Conservation (phyloP, 2,797 vertebrate species). For the Gambusia yucatana region DNA sequence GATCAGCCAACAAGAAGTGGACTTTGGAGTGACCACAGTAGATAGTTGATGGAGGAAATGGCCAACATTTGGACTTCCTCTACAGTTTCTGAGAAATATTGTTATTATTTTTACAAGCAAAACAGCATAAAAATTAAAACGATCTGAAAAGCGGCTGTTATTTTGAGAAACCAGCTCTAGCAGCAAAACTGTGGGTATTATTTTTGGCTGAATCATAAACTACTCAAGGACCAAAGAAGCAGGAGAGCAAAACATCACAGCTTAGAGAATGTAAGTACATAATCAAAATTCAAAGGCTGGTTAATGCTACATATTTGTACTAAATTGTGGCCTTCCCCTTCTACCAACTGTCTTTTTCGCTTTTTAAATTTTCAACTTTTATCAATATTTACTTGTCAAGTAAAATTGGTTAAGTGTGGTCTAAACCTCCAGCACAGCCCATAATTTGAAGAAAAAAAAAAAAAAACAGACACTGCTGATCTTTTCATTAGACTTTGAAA, state of each 20-base stretch:
- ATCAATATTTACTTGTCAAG: conserved; percentile 23
- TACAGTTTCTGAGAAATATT: not conserved
- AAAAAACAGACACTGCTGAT: conserved; percentile 25
- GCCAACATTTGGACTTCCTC: not conserved
- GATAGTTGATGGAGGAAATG: not conserved
- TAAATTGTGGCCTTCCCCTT: not conserved
- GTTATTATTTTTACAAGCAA: not conserved
- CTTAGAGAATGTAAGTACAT: not conserved
- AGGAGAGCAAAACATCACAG: not conserved
- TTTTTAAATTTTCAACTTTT: conserved; percentile 11
- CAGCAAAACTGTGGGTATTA: not conserved
- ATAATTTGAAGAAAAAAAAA: conserved; percentile 10
- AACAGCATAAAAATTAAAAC: not conserved
- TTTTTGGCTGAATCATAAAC: not conserved
- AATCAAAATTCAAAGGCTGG: not conserved
- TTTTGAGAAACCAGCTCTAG: not conserved
- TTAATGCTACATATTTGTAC: not conserved
- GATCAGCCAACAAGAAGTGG: not conserved
- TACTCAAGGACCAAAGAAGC: not conserved
- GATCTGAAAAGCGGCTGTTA: not conserved
- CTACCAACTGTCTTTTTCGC: not conserved
- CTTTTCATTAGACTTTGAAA: conserved; percentile 38
- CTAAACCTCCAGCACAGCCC: conserved; percentile 13
- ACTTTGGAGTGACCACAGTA: not conserved
- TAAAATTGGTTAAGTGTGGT: conserved; percentile 13